Evolutionary conservation across 2,797 vertebrate genomes (phyloP).

Genomic region (Esox masquinongy): DNA sequence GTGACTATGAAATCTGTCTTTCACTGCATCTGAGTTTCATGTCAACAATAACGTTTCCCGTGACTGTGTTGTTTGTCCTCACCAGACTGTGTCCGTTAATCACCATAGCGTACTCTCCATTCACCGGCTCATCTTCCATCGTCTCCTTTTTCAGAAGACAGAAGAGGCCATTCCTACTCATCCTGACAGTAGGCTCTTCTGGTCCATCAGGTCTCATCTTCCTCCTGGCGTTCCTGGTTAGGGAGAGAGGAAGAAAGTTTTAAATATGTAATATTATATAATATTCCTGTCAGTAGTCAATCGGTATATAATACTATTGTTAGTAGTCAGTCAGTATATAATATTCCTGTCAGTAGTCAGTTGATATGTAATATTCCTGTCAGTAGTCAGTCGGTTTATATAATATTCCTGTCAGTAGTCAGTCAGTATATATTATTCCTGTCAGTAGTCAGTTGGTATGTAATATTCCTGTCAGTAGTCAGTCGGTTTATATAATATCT

Average conservation of each 20-base stretch:
- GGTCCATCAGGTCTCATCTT: constrained; percentile 80
- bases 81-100: constrained; percentile 95
- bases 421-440: too few species aligned
- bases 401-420: too few species aligned
- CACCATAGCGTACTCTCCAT: constrained; percentile 82
- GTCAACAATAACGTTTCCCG: background rate
- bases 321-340: background rate
- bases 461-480: background rate
- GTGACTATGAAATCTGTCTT: background rate
- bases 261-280: background rate
- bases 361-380: too few species aligned
- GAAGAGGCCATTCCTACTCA: constrained; percentile 58
- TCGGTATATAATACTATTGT: background rate
- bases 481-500: too few species aligned
- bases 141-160: constrained; percentile 54
- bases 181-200: constrained; percentile 64
- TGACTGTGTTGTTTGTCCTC: constrained; percentile 44
- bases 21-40: background rate
- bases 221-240: constrained; percentile 76
- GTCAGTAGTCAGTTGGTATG: too few species aligned
- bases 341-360: too few species aligned
- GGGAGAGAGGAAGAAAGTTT: background rate
- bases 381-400: too few species aligned
- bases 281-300: too few species aligned
- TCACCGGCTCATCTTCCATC: constrained; percentile 79